Base-by-base conservation (phyloP, 2,113 vertebrate genomes). In the Toxotes jaculatrix region DNA sequence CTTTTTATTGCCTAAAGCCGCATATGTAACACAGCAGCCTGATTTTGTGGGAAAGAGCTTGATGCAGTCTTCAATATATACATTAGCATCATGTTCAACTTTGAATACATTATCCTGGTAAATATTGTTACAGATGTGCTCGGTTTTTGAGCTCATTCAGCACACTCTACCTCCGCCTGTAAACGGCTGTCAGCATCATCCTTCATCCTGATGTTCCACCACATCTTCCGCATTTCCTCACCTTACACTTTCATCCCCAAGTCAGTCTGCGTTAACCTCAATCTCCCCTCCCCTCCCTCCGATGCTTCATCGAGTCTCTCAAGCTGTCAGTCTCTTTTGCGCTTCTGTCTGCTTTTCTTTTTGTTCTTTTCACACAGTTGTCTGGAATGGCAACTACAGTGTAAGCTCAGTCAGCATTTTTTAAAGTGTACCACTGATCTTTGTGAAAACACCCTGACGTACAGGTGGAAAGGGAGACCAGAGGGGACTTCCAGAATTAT, bases 191-290 rank as follows among this genome's bases (percentile, higher is more conserved):
- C 85, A 84, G 70, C 55, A 1, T 76, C 59, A 55, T 78, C 80
- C 79, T 88, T 81, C 65, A 82, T 83, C 78, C 64, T 81, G 57
- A 80, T 66, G 81, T 64, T 87, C 68, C 69, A 79, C 72, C 86
- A 72, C 60, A 67, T 86, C 84, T 82, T 84, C 74, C 70, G 71
- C 84, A 82, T 82, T 80, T 82, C 79, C 73, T 83, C 82, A 74
- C 84, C 77, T 83, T 42, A 71, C 43, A 31, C 69, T 77, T 85
- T 84, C 85, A 86, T 87, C 80, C 65, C 61, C 34, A 36, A 86
- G 86, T 89, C 90, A 83, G 74, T 65, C 68, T 70, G 65, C 53
- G 59, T 89, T 88, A 82, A 83, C 77, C 76, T 91, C 91, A 90
- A 51, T 85, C 77, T 76, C 80, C 49, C 62, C 62, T 74, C 49